Conservation (phyloP, 35 echinoderm and acorn worm genomes). For the Holothuria glaberrima region DNA sequence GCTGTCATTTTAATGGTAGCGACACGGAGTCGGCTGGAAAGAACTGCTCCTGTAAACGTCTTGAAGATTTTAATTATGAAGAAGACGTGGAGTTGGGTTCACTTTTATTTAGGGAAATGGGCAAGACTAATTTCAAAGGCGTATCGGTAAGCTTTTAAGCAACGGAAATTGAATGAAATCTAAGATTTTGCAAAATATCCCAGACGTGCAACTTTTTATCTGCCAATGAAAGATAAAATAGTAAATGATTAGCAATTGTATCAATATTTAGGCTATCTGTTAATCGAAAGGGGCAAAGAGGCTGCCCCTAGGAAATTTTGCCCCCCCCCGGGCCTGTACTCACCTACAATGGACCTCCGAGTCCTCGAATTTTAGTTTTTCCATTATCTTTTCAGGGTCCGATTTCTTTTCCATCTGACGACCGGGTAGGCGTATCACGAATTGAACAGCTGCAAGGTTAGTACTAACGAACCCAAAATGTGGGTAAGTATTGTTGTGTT, state of each 20-base stretch:
- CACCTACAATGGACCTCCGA: too few species aligned
- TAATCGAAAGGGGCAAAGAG: too few species aligned
- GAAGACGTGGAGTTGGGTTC: neutral
- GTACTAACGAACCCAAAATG: neutral
- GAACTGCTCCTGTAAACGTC: neutral
- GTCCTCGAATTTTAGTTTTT: too few species aligned
- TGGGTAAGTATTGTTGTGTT: too few species aligned
- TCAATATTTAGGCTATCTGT: too few species aligned
- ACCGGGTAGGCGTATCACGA: neutral
- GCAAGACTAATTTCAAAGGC: neutral
- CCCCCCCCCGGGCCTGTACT: too few species aligned
- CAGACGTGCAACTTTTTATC: too few species aligned
- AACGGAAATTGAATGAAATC: too few species aligned
- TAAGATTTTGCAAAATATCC: too few species aligned
- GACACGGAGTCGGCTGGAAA: neutral
- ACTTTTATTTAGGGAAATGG: constrained; percentile 9
- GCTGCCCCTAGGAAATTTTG: too few species aligned
- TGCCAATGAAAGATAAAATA: too few species aligned
- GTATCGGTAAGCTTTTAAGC: neutral
- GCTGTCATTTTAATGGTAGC: neutral
- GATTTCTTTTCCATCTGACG: neutral
- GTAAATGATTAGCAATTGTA: too few species aligned
- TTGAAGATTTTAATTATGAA: neutral
- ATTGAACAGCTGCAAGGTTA: constrained; percentile 29
- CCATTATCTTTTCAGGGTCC: neutral